A percentile compares a stretch with the other conserved stretches of the same genome.
Conservation (phyloP, 2,888 invertebrate genomes). For the Papilio demoleus region DNA sequence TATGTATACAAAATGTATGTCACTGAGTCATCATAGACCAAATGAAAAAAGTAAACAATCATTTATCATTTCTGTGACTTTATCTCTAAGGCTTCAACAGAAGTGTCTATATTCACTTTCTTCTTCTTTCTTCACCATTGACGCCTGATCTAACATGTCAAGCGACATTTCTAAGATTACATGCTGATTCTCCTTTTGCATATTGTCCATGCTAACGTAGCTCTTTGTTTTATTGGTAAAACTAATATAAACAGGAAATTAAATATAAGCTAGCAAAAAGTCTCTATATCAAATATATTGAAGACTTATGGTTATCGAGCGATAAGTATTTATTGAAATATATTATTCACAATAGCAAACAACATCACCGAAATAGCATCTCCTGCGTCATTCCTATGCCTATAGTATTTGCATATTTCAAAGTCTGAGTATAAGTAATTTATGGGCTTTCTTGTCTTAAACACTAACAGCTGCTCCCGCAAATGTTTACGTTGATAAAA, state of each 20-base stretch:
- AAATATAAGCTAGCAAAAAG: neutral
- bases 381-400: conserved; percentile 62
- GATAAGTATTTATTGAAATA: conserved; percentile 53
- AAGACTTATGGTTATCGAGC: conserved; percentile 36
- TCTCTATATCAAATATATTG: conserved; percentile 4
- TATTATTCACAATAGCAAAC: conserved; percentile 52
- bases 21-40: neutral
- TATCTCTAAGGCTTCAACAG: neutral
- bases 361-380: conserved; percentile 53
- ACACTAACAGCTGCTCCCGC: conserved; percentile 47
- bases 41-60: neutral
- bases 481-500: conserved; percentile 58
- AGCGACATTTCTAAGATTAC: too few species aligned
- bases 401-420: conserved; percentile 42
- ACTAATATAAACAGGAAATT: neutral
- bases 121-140: neutral
- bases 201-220: too few species aligned
- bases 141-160: too few species aligned
- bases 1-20: conserved; percentile 8
- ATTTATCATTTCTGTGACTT: neutral
- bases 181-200: too few species aligned
- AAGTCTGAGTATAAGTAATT: conserved; percentile 47
- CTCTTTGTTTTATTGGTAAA: too few species aligned
- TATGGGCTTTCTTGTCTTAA: conserved; percentile 52
- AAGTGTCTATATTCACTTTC: neutral